Evolutionary conservation across 2,797 vertebrate genomes (phyloP).

Genomic region (Rhyacichthys aspro): DNA sequence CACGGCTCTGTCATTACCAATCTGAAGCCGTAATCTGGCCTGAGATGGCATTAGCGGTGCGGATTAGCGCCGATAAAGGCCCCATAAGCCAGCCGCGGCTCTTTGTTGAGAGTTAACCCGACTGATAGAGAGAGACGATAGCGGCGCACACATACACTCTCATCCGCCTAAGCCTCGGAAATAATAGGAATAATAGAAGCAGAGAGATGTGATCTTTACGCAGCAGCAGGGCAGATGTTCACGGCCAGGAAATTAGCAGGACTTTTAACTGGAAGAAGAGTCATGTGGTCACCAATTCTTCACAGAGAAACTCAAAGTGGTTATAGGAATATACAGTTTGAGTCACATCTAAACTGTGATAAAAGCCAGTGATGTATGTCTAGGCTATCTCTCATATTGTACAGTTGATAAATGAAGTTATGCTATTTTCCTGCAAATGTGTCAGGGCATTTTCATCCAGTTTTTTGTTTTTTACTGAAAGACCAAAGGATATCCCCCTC

Average conservation of each 20-base stretch:
- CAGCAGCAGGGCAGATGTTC: slow-evolving; percentile 65
- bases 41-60: slow-evolving; percentile 79
- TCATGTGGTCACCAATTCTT: slow-evolving; percentile 51
- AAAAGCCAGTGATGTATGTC: neutral
- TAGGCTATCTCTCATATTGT: too few relatives aligned
- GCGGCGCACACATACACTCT: slow-evolving; percentile 27
- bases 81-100: slow-evolving; percentile 75
- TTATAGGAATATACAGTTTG: slow-evolving; percentile 3
- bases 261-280: slow-evolving; percentile 59
- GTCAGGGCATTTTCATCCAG: too few relatives aligned
- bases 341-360: too few relatives aligned
- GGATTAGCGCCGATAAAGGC: slow-evolving; percentile 83
- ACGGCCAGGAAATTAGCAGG: slow-evolving; percentile 68
- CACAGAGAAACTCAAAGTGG: slow-evolving; percentile 44
- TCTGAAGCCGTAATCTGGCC: slow-evolving; percentile 81
- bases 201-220: slow-evolving; percentile 54
- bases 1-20: slow-evolving; percentile 79
- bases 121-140: slow-evolving; percentile 63
- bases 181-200: slow-evolving; percentile 72
- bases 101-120: slow-evolving; percentile 77
- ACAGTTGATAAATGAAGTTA: too few relatives aligned
- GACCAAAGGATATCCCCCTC: too few relatives aligned
- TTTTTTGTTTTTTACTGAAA: too few relatives aligned
- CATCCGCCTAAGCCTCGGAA: slow-evolving; percentile 63
- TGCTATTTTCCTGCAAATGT: too few relatives aligned